Conservation (phyloP, 2,797 vertebrate species). For the Manis pentadactyla region DNA sequence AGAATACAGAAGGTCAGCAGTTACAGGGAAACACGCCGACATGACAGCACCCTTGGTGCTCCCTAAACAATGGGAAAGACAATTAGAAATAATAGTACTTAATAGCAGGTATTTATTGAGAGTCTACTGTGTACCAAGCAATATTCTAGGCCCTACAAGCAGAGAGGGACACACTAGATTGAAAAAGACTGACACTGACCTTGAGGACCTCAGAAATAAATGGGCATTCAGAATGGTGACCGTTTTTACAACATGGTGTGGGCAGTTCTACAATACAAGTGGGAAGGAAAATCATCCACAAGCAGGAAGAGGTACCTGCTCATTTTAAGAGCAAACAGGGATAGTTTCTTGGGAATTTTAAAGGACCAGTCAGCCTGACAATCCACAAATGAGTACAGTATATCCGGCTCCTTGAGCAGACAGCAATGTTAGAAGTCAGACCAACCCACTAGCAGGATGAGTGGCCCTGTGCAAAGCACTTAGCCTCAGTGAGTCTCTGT, state of each 20-base stretch:
- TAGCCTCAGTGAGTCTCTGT: background rate
- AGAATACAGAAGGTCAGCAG: background rate
- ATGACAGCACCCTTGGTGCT: background rate
- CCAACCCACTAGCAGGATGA: background rate
- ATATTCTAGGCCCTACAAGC: background rate
- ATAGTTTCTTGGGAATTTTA: background rate
- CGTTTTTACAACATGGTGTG: rapidly evolving
- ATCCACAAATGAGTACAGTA: rapidly evolving
- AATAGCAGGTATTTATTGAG: background rate
- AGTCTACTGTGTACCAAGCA: background rate
- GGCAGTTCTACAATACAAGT: background rate
- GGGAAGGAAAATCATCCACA: background rate
- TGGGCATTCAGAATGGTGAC: background rate
- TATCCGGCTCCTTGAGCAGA: background rate
- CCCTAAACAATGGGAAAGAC: background rate
- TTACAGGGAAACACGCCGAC: background rate
- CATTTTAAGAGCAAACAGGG: background rate
- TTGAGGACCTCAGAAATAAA: background rate
- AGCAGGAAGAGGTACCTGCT: background rate
- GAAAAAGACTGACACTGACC: background rate
- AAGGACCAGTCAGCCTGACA: background rate
- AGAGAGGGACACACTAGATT: background rate
- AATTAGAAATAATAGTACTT: background rate
- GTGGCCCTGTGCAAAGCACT: background rate
- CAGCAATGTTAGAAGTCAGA: background rate